phyloP scores from a whole-genome alignment of 2,888 invertebrate genomes.

The Clitarchus hookeri region DNA sequence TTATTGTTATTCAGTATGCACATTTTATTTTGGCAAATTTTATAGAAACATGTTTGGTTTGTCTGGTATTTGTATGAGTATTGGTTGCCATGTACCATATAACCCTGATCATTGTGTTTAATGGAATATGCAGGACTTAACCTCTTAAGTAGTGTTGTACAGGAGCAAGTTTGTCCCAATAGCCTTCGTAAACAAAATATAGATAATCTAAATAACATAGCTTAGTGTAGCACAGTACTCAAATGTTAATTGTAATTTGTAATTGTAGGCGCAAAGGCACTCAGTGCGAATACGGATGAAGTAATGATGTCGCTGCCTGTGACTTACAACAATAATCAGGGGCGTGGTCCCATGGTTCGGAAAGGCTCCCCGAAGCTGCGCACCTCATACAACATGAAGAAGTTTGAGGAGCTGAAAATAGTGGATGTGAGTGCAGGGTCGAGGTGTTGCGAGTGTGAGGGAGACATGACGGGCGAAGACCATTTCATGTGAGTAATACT shows the following conservation, averaged over 20 bases:
- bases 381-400: constrained; percentile 23
- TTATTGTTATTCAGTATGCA: too few species aligned
- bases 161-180: too few species aligned
- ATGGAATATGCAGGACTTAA: too few species aligned
- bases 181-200: too few species aligned
- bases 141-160: too few species aligned
- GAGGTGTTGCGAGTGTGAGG: constrained; percentile 77
- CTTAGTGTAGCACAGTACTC: too few species aligned
- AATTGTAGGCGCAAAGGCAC: background rate
- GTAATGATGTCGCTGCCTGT: constrained; percentile 33
- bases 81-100: too few species aligned
- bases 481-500: constrained; percentile 78
- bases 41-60: too few species aligned
- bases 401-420: constrained; percentile 46
- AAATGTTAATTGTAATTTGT: background rate
- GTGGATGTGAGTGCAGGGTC: constrained; percentile 57
- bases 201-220: too few species aligned
- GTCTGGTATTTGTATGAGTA: too few species aligned
- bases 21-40: too few species aligned
- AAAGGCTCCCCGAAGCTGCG: constrained; percentile 25
- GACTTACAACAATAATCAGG: background rate
- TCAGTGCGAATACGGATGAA: background rate
- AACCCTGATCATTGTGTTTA: too few species aligned
- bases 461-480: constrained; percentile 68
- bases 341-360: constrained; percentile 19